Percentiles rank a stretch among this genome's conserved stretches.
Conservation (phyloP, 2,113 vertebrate species). For the Cynoglossus semilaevis region DNA sequence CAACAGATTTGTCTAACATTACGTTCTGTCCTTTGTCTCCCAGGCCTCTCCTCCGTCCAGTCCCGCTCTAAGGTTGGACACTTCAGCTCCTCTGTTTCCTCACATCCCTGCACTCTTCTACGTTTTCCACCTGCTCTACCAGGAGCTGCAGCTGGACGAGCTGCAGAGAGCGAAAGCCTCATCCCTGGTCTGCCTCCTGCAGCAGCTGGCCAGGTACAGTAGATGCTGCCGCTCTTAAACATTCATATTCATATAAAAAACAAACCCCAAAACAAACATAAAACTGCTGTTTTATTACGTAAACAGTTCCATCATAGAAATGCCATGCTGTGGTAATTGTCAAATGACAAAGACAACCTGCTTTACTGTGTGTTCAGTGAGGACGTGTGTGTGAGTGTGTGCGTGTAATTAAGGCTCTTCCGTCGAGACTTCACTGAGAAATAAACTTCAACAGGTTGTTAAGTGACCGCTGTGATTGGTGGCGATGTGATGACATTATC, state of each 20-base stretch:
- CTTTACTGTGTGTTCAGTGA: slow-evolving; percentile 40
- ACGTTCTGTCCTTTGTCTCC: neutral
- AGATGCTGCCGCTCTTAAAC: neutral
- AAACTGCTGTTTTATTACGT: neutral
- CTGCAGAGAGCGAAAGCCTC: slow-evolving; percentile 86
- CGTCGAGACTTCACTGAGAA: slow-evolving; percentile 15
- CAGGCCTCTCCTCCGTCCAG: slow-evolving; percentile 54
- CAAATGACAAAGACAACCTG: slow-evolving; percentile 9
- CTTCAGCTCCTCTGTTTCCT: slow-evolving; percentile 86
- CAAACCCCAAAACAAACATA: neutral
- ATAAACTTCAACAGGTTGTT: slow-evolving; percentile 40
- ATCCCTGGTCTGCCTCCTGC: slow-evolving; percentile 86
- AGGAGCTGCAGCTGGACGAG: slow-evolving; percentile 92
- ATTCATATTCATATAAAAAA: too few relatives aligned
- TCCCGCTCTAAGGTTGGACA: slow-evolving; percentile 81
- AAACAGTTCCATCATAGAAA: neutral
- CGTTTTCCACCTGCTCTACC: slow-evolving; percentile 92
- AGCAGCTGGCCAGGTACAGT: slow-evolving; percentile 90
- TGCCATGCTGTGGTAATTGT: neutral
- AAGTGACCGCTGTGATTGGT: slow-evolving; percentile 39
- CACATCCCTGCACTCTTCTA: slow-evolving; percentile 92
- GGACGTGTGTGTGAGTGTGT: slow-evolving; percentile 14
- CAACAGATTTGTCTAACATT: neutral
- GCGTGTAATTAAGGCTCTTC: slow-evolving; percentile 30
- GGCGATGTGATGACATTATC: slow-evolving; percentile 31